Evolutionary conservation across 2,797 vertebrate species (phyloP), one percentile per base, ranked within the genome.

Genomic region (Denticeps clupeoides): DNA sequence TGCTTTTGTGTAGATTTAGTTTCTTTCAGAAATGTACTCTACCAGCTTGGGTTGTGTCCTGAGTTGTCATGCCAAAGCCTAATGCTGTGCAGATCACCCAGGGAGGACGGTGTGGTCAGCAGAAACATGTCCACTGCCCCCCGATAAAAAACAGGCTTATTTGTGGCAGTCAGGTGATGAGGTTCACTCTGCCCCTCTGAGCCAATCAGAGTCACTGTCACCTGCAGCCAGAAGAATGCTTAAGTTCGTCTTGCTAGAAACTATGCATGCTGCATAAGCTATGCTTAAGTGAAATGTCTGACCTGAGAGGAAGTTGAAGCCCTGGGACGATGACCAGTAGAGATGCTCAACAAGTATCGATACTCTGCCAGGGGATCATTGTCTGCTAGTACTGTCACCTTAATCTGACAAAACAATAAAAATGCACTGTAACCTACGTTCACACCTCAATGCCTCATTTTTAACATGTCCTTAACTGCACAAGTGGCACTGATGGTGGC

Each of bases 1-100:
- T n/a, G n/a, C n/a, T n/a, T n/a, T n/a, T n/a, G n/a, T n/a, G n/a
- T n/a, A n/a, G n/a, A n/a, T n/a, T n/a, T n/a, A n/a, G n/a, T n/a
- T n/a, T n/a, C n/a, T n/a, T n/a, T n/a, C n/a, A n/a, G n/a, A n/a
- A n/a, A n/a, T n/a, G n/a, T n/a, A n/a, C n/a, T n/a, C n/a, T n/a
- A 97, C 93, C 91, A 97, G 33, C 87, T 86, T 0, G 91, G 89
- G 31, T 67, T 80, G 7, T 68, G 37, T 56, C 93, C 93, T 1
- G 91, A 93, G 78, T 90, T 95, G 70, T 97, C 87, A 3, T 97
- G 93, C 94, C 92, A 97, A 56, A 98, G 32, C 62, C 91, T 71
- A 62, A 96, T 80, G 64, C 79, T 83, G 63, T 72, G 84, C 18
- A 97, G 73, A 40, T 97, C 86, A 45, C 93, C 91, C 3, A 94